Conservation (phyloP, 2,113 vertebrate genomes). For the Syngnathus floridae region DNA sequence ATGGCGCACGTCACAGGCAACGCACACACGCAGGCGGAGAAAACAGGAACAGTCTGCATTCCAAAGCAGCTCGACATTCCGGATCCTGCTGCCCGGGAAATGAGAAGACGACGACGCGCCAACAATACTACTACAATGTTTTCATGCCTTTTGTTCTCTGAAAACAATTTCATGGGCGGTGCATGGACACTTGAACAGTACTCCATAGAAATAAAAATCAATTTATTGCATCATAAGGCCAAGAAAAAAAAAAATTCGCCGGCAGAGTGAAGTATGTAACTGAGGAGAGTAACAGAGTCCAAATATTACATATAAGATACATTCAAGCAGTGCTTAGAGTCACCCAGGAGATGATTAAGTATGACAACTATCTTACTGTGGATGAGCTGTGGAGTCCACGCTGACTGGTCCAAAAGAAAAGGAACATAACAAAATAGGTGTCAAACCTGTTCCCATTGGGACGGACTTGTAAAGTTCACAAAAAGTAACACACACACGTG, state of each 20-base stretch:
- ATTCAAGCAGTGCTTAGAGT: background rate
- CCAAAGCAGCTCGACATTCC: conserved; percentile 1
- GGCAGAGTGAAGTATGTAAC: background rate
- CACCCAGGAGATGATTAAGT: background rate
- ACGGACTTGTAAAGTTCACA: background rate
- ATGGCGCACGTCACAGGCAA: background rate
- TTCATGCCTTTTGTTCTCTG: background rate
- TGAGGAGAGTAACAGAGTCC: background rate
- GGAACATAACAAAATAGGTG: background rate
- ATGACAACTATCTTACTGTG: too few species aligned
- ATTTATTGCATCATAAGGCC: background rate
- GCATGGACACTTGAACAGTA: background rate
- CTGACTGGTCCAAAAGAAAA: background rate
- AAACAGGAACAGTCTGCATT: conserved; percentile 3
- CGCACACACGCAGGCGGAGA: background rate
- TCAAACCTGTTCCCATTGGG: background rate
- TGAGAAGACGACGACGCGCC: background rate
- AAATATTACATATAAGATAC: background rate
- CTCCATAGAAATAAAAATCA: background rate
- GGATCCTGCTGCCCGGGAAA: background rate
- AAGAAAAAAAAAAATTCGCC: background rate
- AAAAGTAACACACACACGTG: too few species aligned
- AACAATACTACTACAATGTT: background rate
- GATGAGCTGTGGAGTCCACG: too few species aligned
- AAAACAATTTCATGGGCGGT: background rate